These are phyloP conservation scores for Dolichopus griseipennis DNA, from an alignment of 2,888 invertebrate genomes.

Conservation along the genomic window DNA sequence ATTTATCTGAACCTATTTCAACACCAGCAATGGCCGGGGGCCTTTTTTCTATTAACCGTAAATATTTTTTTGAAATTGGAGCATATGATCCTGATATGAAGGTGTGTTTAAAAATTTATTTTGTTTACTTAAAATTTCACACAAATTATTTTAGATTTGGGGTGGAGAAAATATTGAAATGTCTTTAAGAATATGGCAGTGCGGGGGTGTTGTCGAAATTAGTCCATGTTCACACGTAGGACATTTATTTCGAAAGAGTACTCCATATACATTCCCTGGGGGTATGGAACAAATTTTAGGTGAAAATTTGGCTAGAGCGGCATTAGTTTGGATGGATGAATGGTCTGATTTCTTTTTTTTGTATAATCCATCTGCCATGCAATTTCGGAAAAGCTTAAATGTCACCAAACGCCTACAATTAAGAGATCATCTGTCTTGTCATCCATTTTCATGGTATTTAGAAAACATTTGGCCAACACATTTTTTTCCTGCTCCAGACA, in stretches of 20 bases:
- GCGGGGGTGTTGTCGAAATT: slow-evolving; percentile 84
- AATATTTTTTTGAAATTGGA: slow-evolving; percentile 81
- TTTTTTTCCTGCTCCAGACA: slow-evolving; percentile 79
- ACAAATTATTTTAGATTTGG: slow-evolving; percentile 58
- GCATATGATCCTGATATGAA: slow-evolving; percentile 88
- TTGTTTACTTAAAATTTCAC: neutral
- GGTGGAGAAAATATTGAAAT: slow-evolving; percentile 97
- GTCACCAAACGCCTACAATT: slow-evolving; percentile 58
- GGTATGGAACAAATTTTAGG: slow-evolving; percentile 73
- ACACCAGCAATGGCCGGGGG: slow-evolving; percentile 94
- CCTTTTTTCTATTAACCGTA: slow-evolving; percentile 69
- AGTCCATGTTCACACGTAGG: slow-evolving; percentile 90
- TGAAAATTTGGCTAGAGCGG: slow-evolving; percentile 84
- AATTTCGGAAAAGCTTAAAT: slow-evolving; percentile 27
- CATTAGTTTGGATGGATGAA: slow-evolving; percentile 96
- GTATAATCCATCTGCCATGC: slow-evolving; percentile 51
- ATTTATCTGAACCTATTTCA: slow-evolving; percentile 64
- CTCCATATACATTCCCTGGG: slow-evolving; percentile 92
- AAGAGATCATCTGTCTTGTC: slow-evolving; percentile 64
- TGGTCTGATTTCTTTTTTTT: slow-evolving; percentile 89
- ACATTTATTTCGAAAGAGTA: slow-evolving; percentile 83
- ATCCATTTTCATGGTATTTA: slow-evolving; percentile 88
- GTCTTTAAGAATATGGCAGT: slow-evolving; percentile 94
- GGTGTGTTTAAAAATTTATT: slow-evolving; percentile 42
- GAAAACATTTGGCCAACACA: slow-evolving; percentile 93